Conservation (phyloP, 30 jellyfish, hydroid and myxozoan genomes). For the Aurelia aurita region DNA sequence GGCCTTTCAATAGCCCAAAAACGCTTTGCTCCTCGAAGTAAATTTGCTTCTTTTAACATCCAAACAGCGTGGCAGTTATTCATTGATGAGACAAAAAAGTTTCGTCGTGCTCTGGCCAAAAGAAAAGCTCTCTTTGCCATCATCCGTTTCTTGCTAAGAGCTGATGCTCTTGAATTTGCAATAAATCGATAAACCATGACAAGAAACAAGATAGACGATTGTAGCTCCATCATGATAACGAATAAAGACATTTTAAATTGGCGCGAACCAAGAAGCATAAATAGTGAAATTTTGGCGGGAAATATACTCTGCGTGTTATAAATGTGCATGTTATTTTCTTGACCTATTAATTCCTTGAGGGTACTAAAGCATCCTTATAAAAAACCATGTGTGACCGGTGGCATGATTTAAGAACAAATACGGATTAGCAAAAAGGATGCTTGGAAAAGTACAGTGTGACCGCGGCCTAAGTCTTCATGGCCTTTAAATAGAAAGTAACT, state of each 20-base stretch:
- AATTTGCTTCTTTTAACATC: neutral
- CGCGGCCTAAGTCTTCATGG: slow-evolving; percentile 8
- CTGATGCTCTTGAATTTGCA: slow-evolving; percentile 24
- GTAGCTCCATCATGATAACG: slow-evolving; percentile 31
- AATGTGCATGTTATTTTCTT: slow-evolving; percentile 15
- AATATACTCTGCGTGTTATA: slow-evolving; percentile 8
- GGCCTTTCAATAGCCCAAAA: slow-evolving; percentile 45
- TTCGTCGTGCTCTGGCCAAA: slow-evolving; percentile 29
- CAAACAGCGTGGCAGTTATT: slow-evolving; percentile 14
- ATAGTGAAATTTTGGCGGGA: slow-evolving; percentile 33
- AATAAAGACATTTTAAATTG: slow-evolving; percentile 25
- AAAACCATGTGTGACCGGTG: slow-evolving; percentile 11
- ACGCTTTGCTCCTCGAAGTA: slow-evolving; percentile 32
- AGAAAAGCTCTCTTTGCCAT: slow-evolving; percentile 35
- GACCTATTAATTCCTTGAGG: slow-evolving; percentile 6
- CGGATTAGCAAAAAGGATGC: neutral
- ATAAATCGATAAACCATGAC: too few species aligned
- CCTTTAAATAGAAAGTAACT: too few species aligned
- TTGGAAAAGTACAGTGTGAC: slow-evolving; percentile 5
- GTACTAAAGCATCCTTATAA: slow-evolving; percentile 33
- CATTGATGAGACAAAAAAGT: slow-evolving; percentile 9
- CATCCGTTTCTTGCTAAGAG: slow-evolving; percentile 22
- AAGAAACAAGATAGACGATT: slow-evolving; percentile 33
- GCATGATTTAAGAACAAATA: slow-evolving; percentile 17
- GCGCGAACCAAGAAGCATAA: slow-evolving; percentile 22